Percentiles rank a stretch among this genome's conserved stretches.
Conservation (phyloP, 2,797 vertebrate genomes). For the Rhinella marina region DNA sequence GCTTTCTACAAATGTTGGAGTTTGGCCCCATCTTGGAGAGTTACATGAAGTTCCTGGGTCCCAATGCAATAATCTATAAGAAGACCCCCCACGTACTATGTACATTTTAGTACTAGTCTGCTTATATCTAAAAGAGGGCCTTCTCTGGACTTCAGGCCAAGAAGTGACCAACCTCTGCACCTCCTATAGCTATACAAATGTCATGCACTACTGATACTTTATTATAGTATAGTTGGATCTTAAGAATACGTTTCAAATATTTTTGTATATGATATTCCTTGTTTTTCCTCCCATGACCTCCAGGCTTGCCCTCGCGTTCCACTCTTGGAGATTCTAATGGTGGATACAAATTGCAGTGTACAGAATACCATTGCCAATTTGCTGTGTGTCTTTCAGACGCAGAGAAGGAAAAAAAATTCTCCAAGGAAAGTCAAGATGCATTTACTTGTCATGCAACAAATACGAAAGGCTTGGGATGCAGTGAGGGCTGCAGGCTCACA, state of each 20-base stretch:
- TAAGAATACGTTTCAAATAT: background rate
- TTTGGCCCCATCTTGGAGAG: background rate
- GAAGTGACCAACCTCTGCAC: background rate
- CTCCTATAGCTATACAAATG: background rate
- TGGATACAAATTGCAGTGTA: constrained; percentile 80
- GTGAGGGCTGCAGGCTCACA: constrained; percentile 79
- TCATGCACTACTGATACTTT: background rate
- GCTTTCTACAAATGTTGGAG: background rate
- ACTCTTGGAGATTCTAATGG: constrained; percentile 75
- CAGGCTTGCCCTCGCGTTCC: constrained; percentile 75
- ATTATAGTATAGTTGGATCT: background rate
- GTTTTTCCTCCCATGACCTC: constrained; percentile 65
- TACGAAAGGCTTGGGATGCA: constrained; percentile 76
- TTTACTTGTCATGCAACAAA: constrained; percentile 86
- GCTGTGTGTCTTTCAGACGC: constrained; percentile 89
- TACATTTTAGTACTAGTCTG: background rate
- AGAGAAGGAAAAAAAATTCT: constrained; percentile 73
- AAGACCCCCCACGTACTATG: background rate
- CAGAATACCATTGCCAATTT: constrained; percentile 90
- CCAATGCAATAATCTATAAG: background rate
- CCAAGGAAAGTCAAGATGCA: constrained; percentile 86
- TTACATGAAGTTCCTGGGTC: background rate
- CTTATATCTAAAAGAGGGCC: background rate
- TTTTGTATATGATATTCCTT: constrained; percentile 64
- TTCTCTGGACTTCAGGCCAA: no score